phyloP scores from a whole-genome alignment of 2,113 vertebrate species.

The Tympanuchus pallidicinctus region DNA sequence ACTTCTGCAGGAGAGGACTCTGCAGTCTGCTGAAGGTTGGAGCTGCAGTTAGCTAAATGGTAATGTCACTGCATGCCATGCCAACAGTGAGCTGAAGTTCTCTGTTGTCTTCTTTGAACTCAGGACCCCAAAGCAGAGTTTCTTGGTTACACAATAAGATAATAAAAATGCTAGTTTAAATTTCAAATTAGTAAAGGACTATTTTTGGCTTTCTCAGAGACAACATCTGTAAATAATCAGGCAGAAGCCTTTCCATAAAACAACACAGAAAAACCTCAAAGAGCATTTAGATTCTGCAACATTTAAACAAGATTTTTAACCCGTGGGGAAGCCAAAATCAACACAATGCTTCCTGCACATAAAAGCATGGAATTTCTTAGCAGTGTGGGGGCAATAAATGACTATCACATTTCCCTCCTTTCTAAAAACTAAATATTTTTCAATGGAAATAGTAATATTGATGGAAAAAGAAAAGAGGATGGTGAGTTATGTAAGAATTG shows the following conservation, averaged over 20 bases:
- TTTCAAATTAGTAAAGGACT: slow-evolving; percentile 73
- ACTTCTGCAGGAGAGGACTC: not conserved
- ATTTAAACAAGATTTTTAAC: slow-evolving; percentile 87
- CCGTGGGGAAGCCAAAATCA: slow-evolving; percentile 86
- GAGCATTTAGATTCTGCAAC: slow-evolving; percentile 85
- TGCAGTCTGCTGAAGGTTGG: not conserved
- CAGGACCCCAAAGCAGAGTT: slow-evolving; percentile 21
- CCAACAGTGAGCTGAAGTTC: not conserved
- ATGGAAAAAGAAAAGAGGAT: slow-evolving; percentile 58
- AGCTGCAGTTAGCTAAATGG: not conserved
- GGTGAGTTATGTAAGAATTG: slow-evolving; percentile 58
- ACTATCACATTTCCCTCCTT: slow-evolving; percentile 83
- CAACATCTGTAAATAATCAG: slow-evolving; percentile 88
- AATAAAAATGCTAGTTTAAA: slow-evolving; percentile 67
- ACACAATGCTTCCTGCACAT: slow-evolving; percentile 91
- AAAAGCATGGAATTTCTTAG: slow-evolving; percentile 87
- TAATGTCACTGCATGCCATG: not conserved
- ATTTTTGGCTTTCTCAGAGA: slow-evolving; percentile 82
- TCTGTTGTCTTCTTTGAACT: slow-evolving; percentile 26
- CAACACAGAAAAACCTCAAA: slow-evolving; percentile 86
- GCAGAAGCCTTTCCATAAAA: slow-evolving; percentile 86
- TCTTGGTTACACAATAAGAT: slow-evolving; percentile 69
- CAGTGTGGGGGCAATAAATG: slow-evolving; percentile 85
- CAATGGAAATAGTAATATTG: slow-evolving; percentile 74
- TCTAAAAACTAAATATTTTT: slow-evolving; percentile 77